Base-by-base conservation (phyloP, 1,140 invertebrate genomes). In the Zaprionus taronus region DNA sequence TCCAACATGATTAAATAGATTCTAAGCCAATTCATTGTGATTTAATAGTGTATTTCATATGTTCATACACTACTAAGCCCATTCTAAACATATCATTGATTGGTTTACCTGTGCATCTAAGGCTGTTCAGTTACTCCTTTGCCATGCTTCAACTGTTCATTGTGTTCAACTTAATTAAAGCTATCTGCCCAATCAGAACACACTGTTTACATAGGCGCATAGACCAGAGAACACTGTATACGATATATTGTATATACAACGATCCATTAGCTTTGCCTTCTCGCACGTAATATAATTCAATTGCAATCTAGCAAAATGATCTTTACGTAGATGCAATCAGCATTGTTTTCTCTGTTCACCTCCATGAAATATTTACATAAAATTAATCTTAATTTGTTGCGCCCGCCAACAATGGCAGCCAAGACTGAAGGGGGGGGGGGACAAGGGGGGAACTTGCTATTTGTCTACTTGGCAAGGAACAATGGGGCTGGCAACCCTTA, bases 371-470 rank as follows among this genome's bases (percentile, higher is more conserved):
- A 77, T 77, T 73, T 73, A 77, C 70, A 77, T 73, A 73, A 68
- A 77, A 77, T 77, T 77, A 77, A 77, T 77, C 75, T 73, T 73
- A 77, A 77, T 77, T 77, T 77, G 70, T 53, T 58, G 68, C 69
- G 67, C 31, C 14, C 49, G 49, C 36, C 66, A 62, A 61, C 55
- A 66, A 72, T 17, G 41, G 41, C 41, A 17, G n/a, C 2, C 38
- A 26, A 12, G 62, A 22, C 38, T 9, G 47, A 12, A 49, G 31
- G 2, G 20, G 24, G 51, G 38, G 22, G 1, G 22, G 17, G 20
- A n/a, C 1, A 6, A 26, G 26, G 20, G 20, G 20, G 28, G 14
- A 28, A 22, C 15, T 26, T 47, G 41, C 41, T 55, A 49, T 57
- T 75, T 75, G 60, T 69, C 28, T 53, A 36, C 34, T 31, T n/a